Evolutionary conservation across 2,113 vertebrate genomes (phyloP).

Genomic region (Riparia riparia): DNA sequence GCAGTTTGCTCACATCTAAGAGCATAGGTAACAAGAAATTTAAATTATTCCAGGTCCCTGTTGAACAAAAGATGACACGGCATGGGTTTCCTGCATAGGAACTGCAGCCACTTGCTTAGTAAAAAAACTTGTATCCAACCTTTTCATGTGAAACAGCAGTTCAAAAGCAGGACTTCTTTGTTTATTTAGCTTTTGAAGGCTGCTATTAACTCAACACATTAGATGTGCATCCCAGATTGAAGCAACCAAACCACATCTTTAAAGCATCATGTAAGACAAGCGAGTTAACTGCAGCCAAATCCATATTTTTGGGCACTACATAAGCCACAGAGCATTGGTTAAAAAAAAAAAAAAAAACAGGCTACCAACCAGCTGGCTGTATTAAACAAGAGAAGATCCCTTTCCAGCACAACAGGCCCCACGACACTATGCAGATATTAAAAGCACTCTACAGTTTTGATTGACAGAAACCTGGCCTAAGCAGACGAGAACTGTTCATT

Average conservation of each 20-base stretch:
- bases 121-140: not conserved
- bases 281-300: not conserved
- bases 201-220: not conserved
- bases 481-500: not conserved
- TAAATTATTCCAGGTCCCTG: not conserved
- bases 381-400: not conserved
- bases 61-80: not conserved
- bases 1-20: not conserved
- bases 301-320: not conserved
- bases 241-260: not conserved
- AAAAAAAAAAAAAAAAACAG: not conserved
- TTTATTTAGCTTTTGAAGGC: not conserved
- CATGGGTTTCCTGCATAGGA: not conserved
- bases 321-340: not conserved
- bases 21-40: not conserved
- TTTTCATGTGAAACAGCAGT: not conserved
- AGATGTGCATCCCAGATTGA: not conserved
- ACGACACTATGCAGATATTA: not conserved
- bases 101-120: not conserved
- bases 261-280: not conserved
- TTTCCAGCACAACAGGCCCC: not conserved
- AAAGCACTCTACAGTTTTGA: not conserved
- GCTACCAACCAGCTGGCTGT: not conserved
- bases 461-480: slow-evolving; percentile 25
- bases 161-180: not conserved